Base-by-base conservation (phyloP, 2,113 vertebrate species). In the Lipophrys pholis region DNA sequence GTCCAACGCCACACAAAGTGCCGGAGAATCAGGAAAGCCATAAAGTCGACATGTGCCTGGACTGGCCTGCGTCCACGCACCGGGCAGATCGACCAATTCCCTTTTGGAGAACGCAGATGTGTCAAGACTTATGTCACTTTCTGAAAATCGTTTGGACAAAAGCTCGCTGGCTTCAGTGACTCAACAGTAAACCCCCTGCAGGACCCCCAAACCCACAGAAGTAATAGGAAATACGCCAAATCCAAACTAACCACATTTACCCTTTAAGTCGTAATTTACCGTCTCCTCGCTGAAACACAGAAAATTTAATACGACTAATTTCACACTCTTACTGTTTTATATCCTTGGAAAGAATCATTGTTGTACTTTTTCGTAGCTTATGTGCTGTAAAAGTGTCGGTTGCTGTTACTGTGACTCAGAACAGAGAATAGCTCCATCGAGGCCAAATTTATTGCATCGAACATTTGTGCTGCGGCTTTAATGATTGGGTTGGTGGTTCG, bases 1-100 rank as follows among this genome's bases (percentile, higher is more conserved):
- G 3, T 61, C 58, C 69, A 66, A 30, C 21, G 8, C 16, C 56
- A 62, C 76, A 75, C 30, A 51, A 54, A 0, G 38, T 36, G 1
- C 38, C 0, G 1, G n/a, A 67, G 15, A 73, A 62, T 59, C 14
- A 66, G 15, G 48, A 51, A 60, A 83, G 55, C 36, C 1, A 57
- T 65, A 68, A 55, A 70, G 56, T 12, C 15, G 11, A 41, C 51
- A 53, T 8, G 15, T 49, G 38, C 6, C 6, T 11, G 2, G 41
- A 50, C 2, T 46, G 42, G 39, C 21, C 6, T 48, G 1, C 21
- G 21, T 50, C 30, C 69, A 11, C 7, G n/a, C n/a, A n/a, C n/a
- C n/a, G 54, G 30, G 50, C 17, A 66, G 1, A 49, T 42, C 36
- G 6, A 41, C 43, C 30, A 39, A 39, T 41, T 73, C 41, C 49